phyloP scores from a whole-genome alignment of 2,888 invertebrate genomes.

The Nineta flava region DNA sequence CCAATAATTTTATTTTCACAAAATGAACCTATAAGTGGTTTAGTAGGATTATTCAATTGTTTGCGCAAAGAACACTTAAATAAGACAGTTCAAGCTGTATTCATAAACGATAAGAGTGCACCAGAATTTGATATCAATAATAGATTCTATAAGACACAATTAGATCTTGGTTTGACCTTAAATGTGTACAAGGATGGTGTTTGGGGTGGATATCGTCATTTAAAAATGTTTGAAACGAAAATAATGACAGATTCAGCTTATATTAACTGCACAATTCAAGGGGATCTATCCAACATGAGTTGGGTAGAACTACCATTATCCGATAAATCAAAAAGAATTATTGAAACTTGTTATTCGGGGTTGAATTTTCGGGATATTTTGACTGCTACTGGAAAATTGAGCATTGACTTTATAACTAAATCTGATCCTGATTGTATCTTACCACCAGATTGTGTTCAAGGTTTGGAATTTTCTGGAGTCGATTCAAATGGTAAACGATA shows the following conservation, averaged over 20 bases:
- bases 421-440: conserved; percentile 37
- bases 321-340: conserved; percentile 1
- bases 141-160: conserved; percentile 47
- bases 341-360: conserved; percentile 26
- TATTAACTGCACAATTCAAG: conserved; percentile 56
- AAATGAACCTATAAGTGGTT: conserved; percentile 50
- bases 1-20: conserved; percentile 44
- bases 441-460: conserved; percentile 47
- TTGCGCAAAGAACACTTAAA: conserved; percentile 53
- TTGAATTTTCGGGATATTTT: conserved; percentile 44
- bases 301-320: conserved; percentile 60
- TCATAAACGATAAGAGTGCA: conserved; percentile 44
- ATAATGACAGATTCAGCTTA: conserved; percentile 61
- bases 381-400: conserved; percentile 40
- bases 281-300: conserved; percentile 69
- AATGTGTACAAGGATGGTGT: conserved; percentile 52
- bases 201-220: conserved; percentile 46
- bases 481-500: conserved; percentile 16
- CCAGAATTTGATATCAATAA: conserved; percentile 47
- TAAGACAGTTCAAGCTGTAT: conserved; percentile 39
- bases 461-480: conserved; percentile 44
- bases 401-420: conserved; percentile 29
- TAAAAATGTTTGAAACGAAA: conserved; percentile 50
- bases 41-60: conserved; percentile 75
- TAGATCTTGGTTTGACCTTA: conserved; percentile 56